phyloP scores from a whole-genome alignment of 2,888 invertebrate genomes.

The Macrosoma leucophasiata region DNA sequence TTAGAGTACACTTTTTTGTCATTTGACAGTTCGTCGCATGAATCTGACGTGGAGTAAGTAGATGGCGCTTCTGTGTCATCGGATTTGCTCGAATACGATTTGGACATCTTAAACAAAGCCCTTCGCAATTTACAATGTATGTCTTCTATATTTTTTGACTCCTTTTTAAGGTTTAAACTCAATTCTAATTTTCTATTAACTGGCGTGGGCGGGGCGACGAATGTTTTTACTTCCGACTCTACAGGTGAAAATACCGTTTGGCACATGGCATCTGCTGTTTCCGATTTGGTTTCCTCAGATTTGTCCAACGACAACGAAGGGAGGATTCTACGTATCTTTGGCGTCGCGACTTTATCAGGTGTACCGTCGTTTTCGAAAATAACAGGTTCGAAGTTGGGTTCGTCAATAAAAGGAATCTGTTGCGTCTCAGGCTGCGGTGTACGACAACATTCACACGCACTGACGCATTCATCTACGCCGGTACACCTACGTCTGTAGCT shows the following conservation, averaged over 20 bases:
- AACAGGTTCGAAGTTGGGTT: conserved; percentile 59
- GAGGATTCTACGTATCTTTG: conserved; percentile 60
- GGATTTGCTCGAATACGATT: conserved; percentile 51
- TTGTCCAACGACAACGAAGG: conserved; percentile 60
- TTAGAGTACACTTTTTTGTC: conserved; percentile 27
- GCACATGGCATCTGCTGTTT: conserved; percentile 56
- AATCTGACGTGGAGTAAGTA: conserved; percentile 53
- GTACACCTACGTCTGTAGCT: conserved; percentile 51
- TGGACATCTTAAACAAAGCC: conserved; percentile 50
- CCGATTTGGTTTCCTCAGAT: conserved; percentile 44
- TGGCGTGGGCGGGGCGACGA: conserved; percentile 21
- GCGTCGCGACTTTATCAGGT: conserved; percentile 46
- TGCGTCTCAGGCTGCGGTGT: conserved; percentile 60
- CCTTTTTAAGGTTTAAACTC: conserved; percentile 44
- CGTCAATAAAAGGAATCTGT: conserved; percentile 66
- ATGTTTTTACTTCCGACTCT: conserved; percentile 29
- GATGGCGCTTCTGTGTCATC: conserved; percentile 56
- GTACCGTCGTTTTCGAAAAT: conserved; percentile 60
- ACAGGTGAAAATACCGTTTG: conserved; percentile 53
- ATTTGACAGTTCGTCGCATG: conserved; percentile 41
- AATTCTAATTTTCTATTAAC: conserved; percentile 40
- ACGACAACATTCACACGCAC: conserved; percentile 66
- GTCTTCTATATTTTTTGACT: conserved; percentile 41
- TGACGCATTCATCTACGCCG: conserved; percentile 56
- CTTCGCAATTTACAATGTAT: conserved; percentile 53